Evolutionary conservation across 2,888 invertebrate genomes (phyloP), one percentile per base, ranked within the genome.

Genomic region (Metalampra italica): DNA sequence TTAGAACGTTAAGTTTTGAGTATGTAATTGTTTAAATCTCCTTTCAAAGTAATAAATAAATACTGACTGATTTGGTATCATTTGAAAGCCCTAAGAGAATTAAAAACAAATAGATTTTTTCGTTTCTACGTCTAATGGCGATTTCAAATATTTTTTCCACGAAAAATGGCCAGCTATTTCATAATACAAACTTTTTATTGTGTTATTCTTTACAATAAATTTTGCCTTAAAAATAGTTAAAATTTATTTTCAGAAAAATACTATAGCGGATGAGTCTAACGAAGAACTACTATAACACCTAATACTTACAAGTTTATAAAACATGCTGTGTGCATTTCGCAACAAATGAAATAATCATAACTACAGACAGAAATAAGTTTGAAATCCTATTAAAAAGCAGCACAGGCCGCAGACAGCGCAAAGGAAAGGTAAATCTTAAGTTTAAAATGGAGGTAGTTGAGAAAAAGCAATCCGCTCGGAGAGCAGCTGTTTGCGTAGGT

Each of bases 391-490:
- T 56, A 62, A 32, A 44, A 34, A 47, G 9, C 36, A 13, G 36
- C 32, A 22, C 39, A 45, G 37, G 43, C 38, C 29, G 37, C 44
- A 45, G 39, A 45, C 9, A 45, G 30, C 43, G 36, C 13, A 38
- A 45, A 45, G 37, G 32, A 46, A 55, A 65, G 56, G 60, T 58
- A 63, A 64, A 69, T 68, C 65, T 64, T 53, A 62, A 73, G 62
- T 71, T 75, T 53, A 64, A 66, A 75, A 76, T 71, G 68, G 65
- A 73, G 70, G 69, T 68, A 74, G 69, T 62, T 62, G 60, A 59
- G 71, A 73, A 75, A 73, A 76, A 70, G 71, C 71, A 70, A 69
- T 72, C 66, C 68, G 59, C 60, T 54, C 55, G 64, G 60, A 57
- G 53, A 60, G 57, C 60, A 56, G 54, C 42, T 63, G 72, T 75